Percentiles rank a stretch among this genome's conserved stretches.
These are phyloP conservation scores for Halesus radiatus DNA, from an alignment of 1,140 invertebrate genomes.

Conservation along the genomic window DNA sequence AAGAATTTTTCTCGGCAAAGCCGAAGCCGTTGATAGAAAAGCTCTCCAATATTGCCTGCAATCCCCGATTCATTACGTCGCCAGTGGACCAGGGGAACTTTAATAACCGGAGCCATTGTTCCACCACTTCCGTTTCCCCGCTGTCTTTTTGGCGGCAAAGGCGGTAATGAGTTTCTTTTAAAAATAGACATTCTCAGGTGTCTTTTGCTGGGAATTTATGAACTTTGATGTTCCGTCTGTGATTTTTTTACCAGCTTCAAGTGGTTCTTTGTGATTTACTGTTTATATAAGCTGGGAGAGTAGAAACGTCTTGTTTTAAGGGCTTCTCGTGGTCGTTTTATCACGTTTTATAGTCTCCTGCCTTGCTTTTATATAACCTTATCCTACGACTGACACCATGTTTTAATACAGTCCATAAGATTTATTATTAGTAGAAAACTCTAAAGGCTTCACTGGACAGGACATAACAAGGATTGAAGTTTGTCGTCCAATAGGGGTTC, in stretches of 20 bases:
- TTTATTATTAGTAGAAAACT: too few relatives aligned
- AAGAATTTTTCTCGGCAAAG: background rate
- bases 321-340: too few relatives aligned
- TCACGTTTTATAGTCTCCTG: too few relatives aligned
- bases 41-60: conserved; percentile 23
- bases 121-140: conserved; percentile 15
- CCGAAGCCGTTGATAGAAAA: conserved; percentile 25
- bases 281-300: too few relatives aligned
- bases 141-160: conserved; percentile 50
- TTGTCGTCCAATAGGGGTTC: too few relatives aligned
- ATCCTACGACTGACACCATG: too few relatives aligned
- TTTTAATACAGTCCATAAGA: too few relatives aligned
- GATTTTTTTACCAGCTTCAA: background rate
- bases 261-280: too few relatives aligned
- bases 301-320: too few relatives aligned
- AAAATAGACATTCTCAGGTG: conserved; percentile 49
- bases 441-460: too few relatives aligned
- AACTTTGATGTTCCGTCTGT: background rate
- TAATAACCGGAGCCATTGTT: conserved; percentile 54
- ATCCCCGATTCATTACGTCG: conserved; percentile 16
- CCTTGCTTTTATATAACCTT: too few relatives aligned
- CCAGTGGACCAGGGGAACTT: conserved; percentile 22
- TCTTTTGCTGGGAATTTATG: background rate
- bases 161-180: conserved; percentile 56
- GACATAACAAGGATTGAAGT: too few relatives aligned